Evolutionary conservation across 1,140 invertebrate genomes (phyloP), one percentile per base, ranked within the genome.

Genomic region (Platyscapa corneri): DNA sequence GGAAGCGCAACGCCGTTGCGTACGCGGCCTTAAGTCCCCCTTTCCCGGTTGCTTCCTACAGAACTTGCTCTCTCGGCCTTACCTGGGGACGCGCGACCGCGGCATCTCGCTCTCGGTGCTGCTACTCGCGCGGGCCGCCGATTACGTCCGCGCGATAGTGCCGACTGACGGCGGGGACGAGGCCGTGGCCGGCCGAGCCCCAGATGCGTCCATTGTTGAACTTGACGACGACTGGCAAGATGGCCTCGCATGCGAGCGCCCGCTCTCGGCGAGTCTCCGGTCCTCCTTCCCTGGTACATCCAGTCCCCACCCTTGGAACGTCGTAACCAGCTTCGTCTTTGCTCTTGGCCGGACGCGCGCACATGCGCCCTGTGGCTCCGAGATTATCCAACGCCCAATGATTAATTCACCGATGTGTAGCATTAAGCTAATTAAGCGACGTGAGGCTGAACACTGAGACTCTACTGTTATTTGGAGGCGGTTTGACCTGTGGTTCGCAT

Each of bases 171-270:
- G 27, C 37, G 70, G 37, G 37, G 39, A n/a, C 16, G 70, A 74
- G 70, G 37, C 39, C 37, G 37, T 5, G 37, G 23, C 8, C 70
- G 23, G 20, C 37, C 70, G 70, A 74, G 70, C 5, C 70, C 70
- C 37, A 23, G 37, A 74, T 39, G 37, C 70, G 39, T 60, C 77
- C 77, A 64, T 64, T 60, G 32, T 39, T 79, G 77, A 64, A 79
- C 77, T 60, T 79, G 49, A 79, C 53, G 77, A 79, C 32, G 77
- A 79, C 77, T 79, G 77, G 32, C 77, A 79, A 79, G 76, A 78
- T 78, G 76, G 76, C 76, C 77, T 79, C 53, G 77, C 77, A 30
- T 23, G 1, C 72, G 30, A 77, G 75, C 56, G 77, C 77, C 77
- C n/a, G 3, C 10, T 42, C 76, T 8, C 76, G 16, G 34, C 53